These are phyloP conservation scores for Drosophila mulleri DNA, from an alignment of 2,888 invertebrate species.

Conservation along the genomic window DNA sequence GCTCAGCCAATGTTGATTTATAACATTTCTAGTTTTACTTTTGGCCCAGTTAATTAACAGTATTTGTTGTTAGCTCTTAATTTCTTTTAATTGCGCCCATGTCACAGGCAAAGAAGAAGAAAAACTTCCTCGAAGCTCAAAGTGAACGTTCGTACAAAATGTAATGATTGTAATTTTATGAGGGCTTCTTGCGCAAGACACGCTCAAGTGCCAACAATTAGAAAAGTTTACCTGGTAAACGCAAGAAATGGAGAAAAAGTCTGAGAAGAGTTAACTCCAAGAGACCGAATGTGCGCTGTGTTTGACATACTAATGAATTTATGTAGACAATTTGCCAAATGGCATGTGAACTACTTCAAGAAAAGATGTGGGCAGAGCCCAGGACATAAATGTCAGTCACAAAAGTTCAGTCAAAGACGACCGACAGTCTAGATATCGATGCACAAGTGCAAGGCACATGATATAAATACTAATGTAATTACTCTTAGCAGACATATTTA, in stretches of 20 bases:
- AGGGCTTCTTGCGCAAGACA: conserved; percentile 46
- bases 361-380: conserved; percentile 30
- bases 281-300: conserved; percentile 19
- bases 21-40: conserved; percentile 32
- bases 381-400: background rate
- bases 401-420: background rate
- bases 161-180: conserved; percentile 71
- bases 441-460: background rate
- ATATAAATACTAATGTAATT: conserved; percentile 3
- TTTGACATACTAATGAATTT: conserved; percentile 66
- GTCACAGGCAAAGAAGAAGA: conserved; percentile 27
- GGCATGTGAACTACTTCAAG: conserved; percentile 43
- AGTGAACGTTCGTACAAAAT: conserved; percentile 28
- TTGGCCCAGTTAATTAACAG: conserved; percentile 66
- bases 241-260: conserved; percentile 5
- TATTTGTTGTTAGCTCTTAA: conserved; percentile 46
- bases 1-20: conserved; percentile 46
- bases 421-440: background rate
- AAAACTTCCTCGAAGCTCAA: conserved; percentile 10
- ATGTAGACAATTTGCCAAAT: conserved; percentile 65
- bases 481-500: background rate
- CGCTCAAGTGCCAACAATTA: conserved; percentile 69
- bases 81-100: conserved; percentile 64
- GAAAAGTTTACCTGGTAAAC: conserved; percentile 51
- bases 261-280: conserved; percentile 9